Evolutionary conservation across 2,888 invertebrate species (phyloP).

Genomic region (Cheilosia soror): DNA sequence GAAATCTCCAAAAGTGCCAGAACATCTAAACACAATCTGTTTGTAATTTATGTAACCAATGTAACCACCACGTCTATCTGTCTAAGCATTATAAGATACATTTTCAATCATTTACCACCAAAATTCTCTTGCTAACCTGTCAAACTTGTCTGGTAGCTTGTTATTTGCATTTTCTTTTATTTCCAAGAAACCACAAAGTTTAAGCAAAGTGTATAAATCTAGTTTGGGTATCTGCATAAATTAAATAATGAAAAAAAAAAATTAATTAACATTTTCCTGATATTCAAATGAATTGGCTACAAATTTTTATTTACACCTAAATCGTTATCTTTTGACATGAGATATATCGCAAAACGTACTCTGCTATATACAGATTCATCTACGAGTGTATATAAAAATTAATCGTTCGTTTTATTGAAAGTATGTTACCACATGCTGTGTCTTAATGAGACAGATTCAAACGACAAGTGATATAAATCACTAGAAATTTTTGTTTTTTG

Average conservation of each 20-base stretch:
- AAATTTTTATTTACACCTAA: constrained; percentile 58
- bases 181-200: constrained; percentile 15
- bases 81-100: constrained; percentile 7
- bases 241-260: constrained; percentile 30
- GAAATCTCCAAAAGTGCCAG: constrained; percentile 6
- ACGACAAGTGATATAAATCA: constrained; percentile 51
- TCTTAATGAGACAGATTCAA: constrained; percentile 44
- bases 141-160: constrained; percentile 40
- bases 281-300: constrained; percentile 45
- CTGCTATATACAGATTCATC: constrained; percentile 19
- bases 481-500: not conserved
- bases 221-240: constrained; percentile 24
- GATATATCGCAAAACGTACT: constrained; percentile 56
- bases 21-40: constrained; percentile 13
- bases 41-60: constrained; percentile 32
- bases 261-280: constrained; percentile 43
- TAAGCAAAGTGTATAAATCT: not conserved
- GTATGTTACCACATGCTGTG: constrained; percentile 31
- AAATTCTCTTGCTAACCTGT: not conserved
- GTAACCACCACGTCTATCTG: constrained; percentile 18
- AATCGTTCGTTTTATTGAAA: constrained; percentile 8
- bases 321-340: constrained; percentile 37
- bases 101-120: constrained; percentile 24
- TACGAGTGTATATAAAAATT: constrained; percentile 10
- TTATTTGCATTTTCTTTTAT: constrained; percentile 45